A percentile compares a stretch with the other conserved stretches of the same genome.
These are phyloP conservation scores for Graptemys geographica DNA, from an alignment of 2,797 vertebrate genomes.

Conservation along the genomic window DNA sequence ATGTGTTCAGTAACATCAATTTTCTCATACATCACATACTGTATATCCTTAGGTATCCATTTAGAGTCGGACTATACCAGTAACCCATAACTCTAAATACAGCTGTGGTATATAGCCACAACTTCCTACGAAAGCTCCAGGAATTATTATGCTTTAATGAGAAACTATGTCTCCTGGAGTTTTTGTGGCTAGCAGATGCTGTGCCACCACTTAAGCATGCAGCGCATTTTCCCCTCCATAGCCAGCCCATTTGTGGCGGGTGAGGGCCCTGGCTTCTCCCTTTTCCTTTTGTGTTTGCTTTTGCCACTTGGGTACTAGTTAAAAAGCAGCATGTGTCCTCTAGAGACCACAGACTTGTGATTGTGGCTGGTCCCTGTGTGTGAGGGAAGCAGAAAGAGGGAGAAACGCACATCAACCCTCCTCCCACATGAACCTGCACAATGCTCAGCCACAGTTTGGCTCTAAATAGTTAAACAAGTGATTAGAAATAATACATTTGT, in stretches of 20 bases:
- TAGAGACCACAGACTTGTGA: neutral
- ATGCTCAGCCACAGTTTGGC: neutral
- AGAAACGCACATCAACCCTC: neutral
- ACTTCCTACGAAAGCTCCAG: neutral
- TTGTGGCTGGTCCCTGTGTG: neutral
- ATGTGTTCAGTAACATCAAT: neutral
- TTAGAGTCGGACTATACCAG: rapidly evolving
- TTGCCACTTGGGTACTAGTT: neutral
- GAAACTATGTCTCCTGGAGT: neutral
- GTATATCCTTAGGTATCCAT: neutral
- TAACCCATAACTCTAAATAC: neutral
- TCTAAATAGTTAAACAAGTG: neutral
- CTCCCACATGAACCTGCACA: neutral
- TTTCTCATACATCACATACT: neutral
- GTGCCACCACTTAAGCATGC: neutral
- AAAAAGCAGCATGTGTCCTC: neutral
- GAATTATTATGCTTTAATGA: neutral
- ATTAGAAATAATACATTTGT: neutral
- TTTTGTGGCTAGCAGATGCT: neutral
- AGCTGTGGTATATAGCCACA: neutral
- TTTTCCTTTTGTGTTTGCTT: neutral
- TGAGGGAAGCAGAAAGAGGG: neutral
- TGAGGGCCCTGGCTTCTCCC: neutral
- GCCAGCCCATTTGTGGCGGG: neutral
- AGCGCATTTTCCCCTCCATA: neutral